Base-by-base conservation (phyloP, 2,888 invertebrate genomes). In the Clunio marinus region DNA sequence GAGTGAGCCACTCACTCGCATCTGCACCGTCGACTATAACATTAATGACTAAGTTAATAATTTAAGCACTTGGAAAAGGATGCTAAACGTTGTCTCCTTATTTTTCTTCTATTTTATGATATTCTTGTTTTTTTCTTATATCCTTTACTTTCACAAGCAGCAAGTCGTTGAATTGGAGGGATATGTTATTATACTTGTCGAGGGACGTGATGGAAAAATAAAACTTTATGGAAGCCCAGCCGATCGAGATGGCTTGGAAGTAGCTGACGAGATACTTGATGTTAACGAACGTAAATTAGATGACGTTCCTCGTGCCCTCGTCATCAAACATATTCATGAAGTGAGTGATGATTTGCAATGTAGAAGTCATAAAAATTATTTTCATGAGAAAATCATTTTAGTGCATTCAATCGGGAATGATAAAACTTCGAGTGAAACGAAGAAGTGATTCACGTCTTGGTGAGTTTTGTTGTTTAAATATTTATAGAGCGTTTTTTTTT, bases 201-300 rank as follows among this genome's bases (percentile, higher is more conserved):
- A 94, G 82, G 92, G 93, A 76, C 90, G 91, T 80, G 94, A 94
- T 81, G 93, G 93, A 79, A 92, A 92, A 83, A 91, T 93, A 75
- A 95, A 94, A 83, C 82, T 95, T 72, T 95, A 94, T 77, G 95
- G 93, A 73, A 93, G 92, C 71, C 91, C 92, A 72, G 95, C 95
- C 69, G 96, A 96, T 77, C 88, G 90, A 80, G 96, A 96, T 80
- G 89, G 88, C 80, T 82, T 96, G 80, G 93, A 95, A 82, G 88
- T 96, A 75, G 96, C 94, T 70, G 96, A 98, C 81, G 97, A 97
- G 82, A 96, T 98, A 78, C 84, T 97, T 81, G 96, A 96, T 81
- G 93, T 98, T 73, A 98, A 98, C 80, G 97, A 96, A 74, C 89
- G 90, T 73, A 88, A 88, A 72, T 82, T 97, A 75, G 93, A 95